Evolutionary conservation across 35 echinoderm and acorn worm genomes (phyloP), one percentile per base, ranked within the genome.

Genomic region (Ptychodera flava): DNA sequence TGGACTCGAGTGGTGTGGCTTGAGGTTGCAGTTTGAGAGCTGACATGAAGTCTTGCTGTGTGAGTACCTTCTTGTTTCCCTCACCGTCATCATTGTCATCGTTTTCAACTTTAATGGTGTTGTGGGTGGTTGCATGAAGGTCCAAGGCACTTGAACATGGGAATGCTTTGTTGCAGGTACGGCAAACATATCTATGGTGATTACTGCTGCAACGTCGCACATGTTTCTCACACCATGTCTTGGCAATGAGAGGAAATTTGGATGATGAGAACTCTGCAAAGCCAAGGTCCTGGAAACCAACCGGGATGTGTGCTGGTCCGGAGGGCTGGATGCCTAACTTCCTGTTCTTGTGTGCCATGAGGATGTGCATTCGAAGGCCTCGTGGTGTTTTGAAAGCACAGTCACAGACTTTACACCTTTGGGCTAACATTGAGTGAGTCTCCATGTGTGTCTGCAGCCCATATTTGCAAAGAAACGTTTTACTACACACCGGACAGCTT

Each of bases 291-390:
- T 93, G 84, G 77, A 99, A 90, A 14, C 92, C 93, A 22, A 84
- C 37, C 32, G 82, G 37, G 34, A 85, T 76, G 32, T 94, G 79
- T 29, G 53, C 34, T 35, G 88, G 36, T 28, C 38, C 31, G 6
- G 45, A 64, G 6, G 45, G 45, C 22, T 80, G 28, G 82, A 33
- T 88, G 33, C 78, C 33, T 80, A 16, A 32, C 85, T 10, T 81
- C 78, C 28, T 80, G 85, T 33, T 97, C 84, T 91, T 90, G 76
- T 99, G 96, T 79, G 91, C 88, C 91, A 94, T 99, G 31, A 90
- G 87, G n/a, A 94, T 34, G 85, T 99, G 96, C 93, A 99, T 93
- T 15, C 96, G 92, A 33, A 99, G 81, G 33, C 96, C 96, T 81
- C 88, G 80, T 35, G 94, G 96, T 31, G 92, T 99, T 27, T 88